phyloP scores from a whole-genome alignment of 2,888 invertebrate species.

The Acanthopleura granulata region DNA sequence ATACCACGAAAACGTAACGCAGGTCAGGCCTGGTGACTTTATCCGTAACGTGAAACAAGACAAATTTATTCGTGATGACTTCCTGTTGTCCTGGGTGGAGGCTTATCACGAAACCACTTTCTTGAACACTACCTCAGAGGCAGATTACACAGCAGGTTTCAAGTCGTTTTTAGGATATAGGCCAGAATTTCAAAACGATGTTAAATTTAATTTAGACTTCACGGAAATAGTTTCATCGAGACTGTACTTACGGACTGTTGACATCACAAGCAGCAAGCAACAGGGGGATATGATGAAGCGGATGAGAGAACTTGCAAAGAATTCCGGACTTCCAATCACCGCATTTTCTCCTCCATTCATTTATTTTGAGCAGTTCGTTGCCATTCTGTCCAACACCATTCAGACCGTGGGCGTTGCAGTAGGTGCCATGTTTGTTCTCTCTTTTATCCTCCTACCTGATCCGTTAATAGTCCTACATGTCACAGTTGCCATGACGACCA shows the following conservation, averaged over 20 bases:
- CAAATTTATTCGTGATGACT: conserved; percentile 22
- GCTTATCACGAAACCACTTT: conserved; percentile 22
- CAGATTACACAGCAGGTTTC: conserved; percentile 22
- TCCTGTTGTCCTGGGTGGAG: conserved; percentile 32
- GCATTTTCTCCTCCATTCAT: conserved; percentile 48
- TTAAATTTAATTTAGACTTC: conserved; percentile 34
- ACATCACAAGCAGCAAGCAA: conserved; percentile 82
- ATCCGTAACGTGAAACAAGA: conserved; percentile 23
- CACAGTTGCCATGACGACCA: conserved; percentile 47
- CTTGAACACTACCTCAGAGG: conserved; percentile 24
- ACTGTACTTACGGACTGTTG: conserved; percentile 88
- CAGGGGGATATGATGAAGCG: conserved; percentile 50
- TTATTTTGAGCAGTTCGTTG: conserved; percentile 54
- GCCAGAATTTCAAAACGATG: conserved; percentile 37
- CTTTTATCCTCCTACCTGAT: conserved; percentile 55
- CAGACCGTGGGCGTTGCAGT: conserved; percentile 53
- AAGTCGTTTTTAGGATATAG: conserved; percentile 22
- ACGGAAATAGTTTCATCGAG: conserved; percentile 83
- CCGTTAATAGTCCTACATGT: conserved; percentile 46
- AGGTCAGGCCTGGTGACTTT: conserved; percentile 19
- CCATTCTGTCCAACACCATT: conserved; percentile 50
- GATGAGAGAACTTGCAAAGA: conserved; percentile 44
- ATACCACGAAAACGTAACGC: conserved; percentile 23
- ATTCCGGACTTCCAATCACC: conserved; percentile 38
- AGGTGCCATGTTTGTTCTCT: conserved; percentile 48